Evolutionary conservation across 1,140 invertebrate species (phyloP), one percentile per base, ranked within the genome.

Genomic region (Phortica variegata): DNA sequence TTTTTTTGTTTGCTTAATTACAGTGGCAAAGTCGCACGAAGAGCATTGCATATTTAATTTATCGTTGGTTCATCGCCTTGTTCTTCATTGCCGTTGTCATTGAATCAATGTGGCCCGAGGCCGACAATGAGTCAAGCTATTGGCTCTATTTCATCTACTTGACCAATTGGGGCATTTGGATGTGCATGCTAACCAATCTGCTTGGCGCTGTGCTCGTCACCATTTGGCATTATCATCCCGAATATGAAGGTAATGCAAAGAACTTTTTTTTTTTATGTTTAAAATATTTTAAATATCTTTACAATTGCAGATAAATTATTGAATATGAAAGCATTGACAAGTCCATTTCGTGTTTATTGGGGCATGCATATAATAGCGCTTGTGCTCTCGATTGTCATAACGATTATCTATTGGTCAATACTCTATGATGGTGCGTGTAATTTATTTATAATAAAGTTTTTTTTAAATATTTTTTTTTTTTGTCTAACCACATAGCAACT

Each of bases 161-260:
- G 50, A 89, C 87, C 26, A 86, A 89, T 70, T 89, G 87, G 87
- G 87, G 87, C 17, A 81, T 85, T 51, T 61, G 81, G 13, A 55
- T 85, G 7, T 84, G 83, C 19, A 75, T 75, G 73, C 5, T 75
- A 6, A 75, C 73, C 7, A 71, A 72, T 48, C 13, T 75, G n/a
- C 39, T 71, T 31, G 73, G 73, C 2, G 73, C 73, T 2, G 40
- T 70, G 15, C 52, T 75, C 16, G 73, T 75, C 1, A 71, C 58
- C 7, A 47, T 60, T 17, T 75, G 73, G 73, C 69, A 75, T 20
- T 72, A 60, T 58, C 63, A 75, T 48, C 66, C 73, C 2, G 66
- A 72, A 26, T 72, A 66, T 55, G 66, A 63, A 37, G 73, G 73
- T 75, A 43, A 59, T 4, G 33, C 33, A 31, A 34, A 41, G 13